Conservation (phyloP, 2,113 vertebrate genomes). For the Cavia porcellus region DNA sequence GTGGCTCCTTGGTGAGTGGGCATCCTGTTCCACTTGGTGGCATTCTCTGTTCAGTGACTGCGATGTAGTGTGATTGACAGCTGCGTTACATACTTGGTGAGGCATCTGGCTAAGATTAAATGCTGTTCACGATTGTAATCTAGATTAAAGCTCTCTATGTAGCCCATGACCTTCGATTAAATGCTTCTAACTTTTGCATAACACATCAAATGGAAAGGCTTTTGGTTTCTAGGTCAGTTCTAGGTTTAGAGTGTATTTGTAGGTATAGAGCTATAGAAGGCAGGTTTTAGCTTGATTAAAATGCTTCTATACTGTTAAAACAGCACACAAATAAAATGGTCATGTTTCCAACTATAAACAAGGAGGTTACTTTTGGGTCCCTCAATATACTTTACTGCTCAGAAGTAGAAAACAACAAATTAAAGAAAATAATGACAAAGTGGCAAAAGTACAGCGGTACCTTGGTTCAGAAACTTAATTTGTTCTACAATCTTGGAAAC, state of each 20-base stretch:
- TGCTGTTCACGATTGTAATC: conserved; percentile 51
- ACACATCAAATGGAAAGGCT: conserved; percentile 59
- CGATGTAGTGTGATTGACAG: conserved; percentile 40
- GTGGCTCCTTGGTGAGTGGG: neutral
- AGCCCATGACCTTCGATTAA: conserved; percentile 58
- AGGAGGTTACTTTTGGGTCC: neutral
- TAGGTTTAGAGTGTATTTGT: conserved; percentile 16
- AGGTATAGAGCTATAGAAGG: conserved; percentile 26
- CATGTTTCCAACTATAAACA: conserved; percentile 37
- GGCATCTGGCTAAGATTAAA: conserved; percentile 55
- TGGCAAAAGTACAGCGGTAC: neutral
- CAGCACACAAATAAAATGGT: conserved; percentile 45
- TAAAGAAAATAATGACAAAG: conserved; percentile 54
- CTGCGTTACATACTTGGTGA: conserved; percentile 50
- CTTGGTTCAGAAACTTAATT: neutral
- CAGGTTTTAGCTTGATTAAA: conserved; percentile 63
- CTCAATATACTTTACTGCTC: conserved; percentile 8
- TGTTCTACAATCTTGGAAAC: neutral
- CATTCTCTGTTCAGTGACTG: neutral
- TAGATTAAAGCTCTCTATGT: conserved; percentile 61
- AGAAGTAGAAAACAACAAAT: conserved; percentile 46
- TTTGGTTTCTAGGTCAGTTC: conserved; percentile 72
- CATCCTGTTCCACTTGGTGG: neutral
- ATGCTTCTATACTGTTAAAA: conserved; percentile 45
- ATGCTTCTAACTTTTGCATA: conserved; percentile 74